These are phyloP conservation scores for Zaprionus davidi DNA, from an alignment of 1,140 invertebrate species.

Conservation along the genomic window DNA sequence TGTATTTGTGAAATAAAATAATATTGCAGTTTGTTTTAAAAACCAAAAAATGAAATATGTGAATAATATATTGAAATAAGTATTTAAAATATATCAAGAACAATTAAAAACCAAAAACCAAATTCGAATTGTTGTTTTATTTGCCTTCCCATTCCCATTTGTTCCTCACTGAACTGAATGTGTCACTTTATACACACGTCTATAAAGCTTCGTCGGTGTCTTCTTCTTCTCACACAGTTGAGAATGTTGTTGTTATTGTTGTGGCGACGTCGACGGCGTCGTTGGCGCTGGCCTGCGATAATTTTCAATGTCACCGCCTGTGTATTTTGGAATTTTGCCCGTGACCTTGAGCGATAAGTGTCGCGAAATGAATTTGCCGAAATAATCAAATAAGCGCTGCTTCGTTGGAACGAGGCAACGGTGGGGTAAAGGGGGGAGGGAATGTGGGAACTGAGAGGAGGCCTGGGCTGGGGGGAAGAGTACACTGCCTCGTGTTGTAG, in stretches of 20 bases:
- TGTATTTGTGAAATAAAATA: constrained; percentile 78
- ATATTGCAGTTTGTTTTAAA: constrained; percentile 79
- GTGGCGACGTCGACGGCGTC: constrained; percentile 19
- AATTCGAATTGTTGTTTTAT: constrained; percentile 21
- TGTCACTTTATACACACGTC: not conserved
- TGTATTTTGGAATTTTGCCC: constrained; percentile 75
- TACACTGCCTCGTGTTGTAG: constrained; percentile 59
- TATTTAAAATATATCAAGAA: constrained; percentile 80
- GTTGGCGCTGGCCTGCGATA: constrained; percentile 47
- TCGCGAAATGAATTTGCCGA: constrained; percentile 80
- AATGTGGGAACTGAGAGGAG: not conserved
- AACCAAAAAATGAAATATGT: constrained; percentile 69
- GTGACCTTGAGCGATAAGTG: constrained; percentile 81
- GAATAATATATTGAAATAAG: constrained; percentile 79
- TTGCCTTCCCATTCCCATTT: not conserved
- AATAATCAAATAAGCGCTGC: constrained; percentile 72
- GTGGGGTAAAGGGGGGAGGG: not conserved
- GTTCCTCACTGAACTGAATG: too few relatives aligned
- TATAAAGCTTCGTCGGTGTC: not conserved
- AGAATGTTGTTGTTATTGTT: not conserved
- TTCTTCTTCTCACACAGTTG: constrained; percentile 14
- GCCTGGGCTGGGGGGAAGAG: not conserved
- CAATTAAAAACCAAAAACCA: constrained; percentile 61
- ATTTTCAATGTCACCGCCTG: constrained; percentile 75
- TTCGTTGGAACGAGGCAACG: not conserved